phyloP scores from a whole-genome alignment of 2,113 vertebrate genomes.

The Ammodytes dubius region DNA sequence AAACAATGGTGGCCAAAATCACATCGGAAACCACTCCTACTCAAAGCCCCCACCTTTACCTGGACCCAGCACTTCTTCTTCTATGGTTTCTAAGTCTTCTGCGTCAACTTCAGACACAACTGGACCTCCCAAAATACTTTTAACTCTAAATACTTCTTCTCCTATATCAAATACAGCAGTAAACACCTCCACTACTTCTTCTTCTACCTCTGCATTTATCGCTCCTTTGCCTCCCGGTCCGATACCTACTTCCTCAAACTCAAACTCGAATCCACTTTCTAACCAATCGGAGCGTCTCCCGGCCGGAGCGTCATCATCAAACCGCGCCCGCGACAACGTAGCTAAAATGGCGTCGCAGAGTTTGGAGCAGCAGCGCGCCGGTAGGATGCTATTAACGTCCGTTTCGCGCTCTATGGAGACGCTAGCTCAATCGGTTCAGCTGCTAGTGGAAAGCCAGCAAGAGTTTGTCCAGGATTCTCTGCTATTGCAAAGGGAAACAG shows the following conservation, averaged over 20 bases:
- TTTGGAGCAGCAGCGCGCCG: conserved; percentile 83
- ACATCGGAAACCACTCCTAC: conserved; percentile 19
- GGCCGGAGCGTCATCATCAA: neutral
- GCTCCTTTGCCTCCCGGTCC: neutral
- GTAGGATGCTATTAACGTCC: conserved; percentile 77
- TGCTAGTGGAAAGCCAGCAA: conserved; percentile 84
- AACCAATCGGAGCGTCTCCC: conserved; percentile 33
- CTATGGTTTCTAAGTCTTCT: conserved; percentile 24
- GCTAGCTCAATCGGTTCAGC: conserved; percentile 81
- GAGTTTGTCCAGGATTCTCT: conserved; percentile 83
- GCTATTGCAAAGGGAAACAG: conserved; percentile 81
- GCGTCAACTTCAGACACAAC: neutral
- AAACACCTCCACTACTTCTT: neutral
- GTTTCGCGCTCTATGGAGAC: conserved; percentile 83
- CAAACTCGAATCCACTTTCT: conserved; percentile 10
- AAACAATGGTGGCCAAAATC: neutral
- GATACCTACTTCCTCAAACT: neutral
- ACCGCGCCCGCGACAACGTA: conserved; percentile 48
- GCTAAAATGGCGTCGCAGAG: conserved; percentile 77
- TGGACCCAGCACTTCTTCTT: conserved; percentile 1
- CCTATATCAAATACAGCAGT: neutral
- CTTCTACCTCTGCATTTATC: conserved; percentile 10
- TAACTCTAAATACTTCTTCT: neutral
- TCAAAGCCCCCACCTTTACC: conserved; percentile 20
- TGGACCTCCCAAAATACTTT: neutral